Evolutionary conservation across 1,140 invertebrate genomes (phyloP), one percentile per base, ranked within the genome.

Genomic region (Drosophila kohkoa): DNA sequence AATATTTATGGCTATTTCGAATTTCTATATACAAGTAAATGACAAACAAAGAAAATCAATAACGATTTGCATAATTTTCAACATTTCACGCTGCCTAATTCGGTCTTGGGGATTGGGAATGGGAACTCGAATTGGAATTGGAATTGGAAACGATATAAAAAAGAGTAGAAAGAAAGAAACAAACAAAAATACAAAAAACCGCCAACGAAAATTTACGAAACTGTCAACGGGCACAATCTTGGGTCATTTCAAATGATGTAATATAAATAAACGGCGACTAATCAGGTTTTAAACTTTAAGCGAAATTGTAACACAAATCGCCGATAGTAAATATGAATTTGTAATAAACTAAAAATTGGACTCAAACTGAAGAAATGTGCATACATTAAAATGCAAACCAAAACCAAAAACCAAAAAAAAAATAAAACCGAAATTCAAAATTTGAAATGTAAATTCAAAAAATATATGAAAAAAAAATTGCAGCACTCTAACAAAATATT

Each of bases 181-280:
- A 35, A 63, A 62, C 32, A 45, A 35, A 83, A 25, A 25, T 3
- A 25, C 20, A 25, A 25, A 20, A 25, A 77, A 81, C 81, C 81
- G 81, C 81, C 81, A 77, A 75, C 81, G 77, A 85, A 85, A 65
- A 74, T 77, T 85, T 85, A 83, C 81, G 81, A 85, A 83, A 85
- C 67, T 73, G 73, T 83, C 73, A 83, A 77, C 59, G 35, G 38
- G 52, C 54, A 74, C 65, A 67, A 46, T 48, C 77, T 82, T 60
- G 52, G 41, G 28, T 57, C 54, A 57, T 57, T 57, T 57, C 3
- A 57, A 54, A 32, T 57, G 54, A 57, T 57, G 54, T 57, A 57
- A 57, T 57, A 57, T 38, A 57, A 38, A 57, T 38, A 46, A 54
- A 45, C 63, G 54, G 41, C 75, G 52, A 79, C 73, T 80, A 83